Conservation (phyloP, 2,113 vertebrate genomes). For the Suncus etruscus region DNA sequence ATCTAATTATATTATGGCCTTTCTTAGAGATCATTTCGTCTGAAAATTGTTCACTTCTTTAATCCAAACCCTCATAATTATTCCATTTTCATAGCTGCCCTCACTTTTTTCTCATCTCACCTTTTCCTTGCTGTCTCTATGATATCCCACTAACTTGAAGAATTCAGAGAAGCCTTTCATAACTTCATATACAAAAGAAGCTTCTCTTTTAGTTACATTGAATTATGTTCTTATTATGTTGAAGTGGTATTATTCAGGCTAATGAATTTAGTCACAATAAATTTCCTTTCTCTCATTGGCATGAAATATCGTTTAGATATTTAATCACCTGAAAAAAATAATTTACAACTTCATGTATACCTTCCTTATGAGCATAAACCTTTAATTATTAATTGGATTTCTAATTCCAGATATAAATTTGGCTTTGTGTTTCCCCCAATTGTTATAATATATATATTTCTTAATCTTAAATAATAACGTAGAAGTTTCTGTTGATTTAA, state of each 20-base stretch:
- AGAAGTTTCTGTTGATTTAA: conserved; percentile 33
- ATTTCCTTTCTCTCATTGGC: conserved; percentile 51
- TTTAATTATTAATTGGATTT: conserved; percentile 80
- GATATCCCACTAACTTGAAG: conserved; percentile 42
- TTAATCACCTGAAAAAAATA: conserved; percentile 75
- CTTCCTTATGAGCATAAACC: conserved; percentile 54
- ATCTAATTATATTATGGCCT: conserved; percentile 67
- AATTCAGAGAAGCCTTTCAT: conserved; percentile 28
- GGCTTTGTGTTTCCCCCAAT: conserved; percentile 60
- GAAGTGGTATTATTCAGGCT: conserved; percentile 58
- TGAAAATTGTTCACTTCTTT: conserved; percentile 64
- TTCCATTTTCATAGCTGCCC: conserved; percentile 63
- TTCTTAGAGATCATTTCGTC: conserved; percentile 68
- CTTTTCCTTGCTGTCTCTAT: conserved; percentile 27
- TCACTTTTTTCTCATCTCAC: conserved; percentile 48
- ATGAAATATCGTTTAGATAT: conserved; percentile 69
- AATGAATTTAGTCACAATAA: conserved; percentile 60
- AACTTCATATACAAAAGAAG: conserved; percentile 17
- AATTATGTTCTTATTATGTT: conserved; percentile 68
- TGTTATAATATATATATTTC: conserved; percentile 37
- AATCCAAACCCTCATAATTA: conserved; percentile 74
- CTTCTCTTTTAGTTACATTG: conserved; percentile 63
- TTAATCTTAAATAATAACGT: conserved; percentile 51
- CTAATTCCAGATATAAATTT: conserved; percentile 68
- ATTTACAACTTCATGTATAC: conserved; percentile 65